Conservation (phyloP, 1,140 invertebrate genomes). For the Trichonephila inaurata region DNA sequence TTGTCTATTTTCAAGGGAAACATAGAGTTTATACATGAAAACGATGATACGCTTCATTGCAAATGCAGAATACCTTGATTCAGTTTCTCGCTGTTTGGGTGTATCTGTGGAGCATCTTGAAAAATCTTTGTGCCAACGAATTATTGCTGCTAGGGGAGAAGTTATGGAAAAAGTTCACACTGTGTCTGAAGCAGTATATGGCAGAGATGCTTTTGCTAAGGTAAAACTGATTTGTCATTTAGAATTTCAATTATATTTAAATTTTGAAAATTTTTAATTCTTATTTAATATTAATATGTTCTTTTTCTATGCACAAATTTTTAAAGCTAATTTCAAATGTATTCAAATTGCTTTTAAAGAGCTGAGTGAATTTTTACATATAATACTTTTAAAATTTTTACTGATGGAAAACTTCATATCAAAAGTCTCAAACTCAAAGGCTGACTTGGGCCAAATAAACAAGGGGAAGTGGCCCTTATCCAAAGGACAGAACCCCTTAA, state of each 20-base stretch:
- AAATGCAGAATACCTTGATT: slow-evolving; percentile 84
- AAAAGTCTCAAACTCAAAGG: no score
- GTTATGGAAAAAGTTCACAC: slow-evolving; percentile 96
- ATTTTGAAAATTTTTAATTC: no score
- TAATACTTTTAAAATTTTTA: no score
- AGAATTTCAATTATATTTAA: not conserved
- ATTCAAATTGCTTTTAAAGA: no score
- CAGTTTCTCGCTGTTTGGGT: slow-evolving; percentile 86
- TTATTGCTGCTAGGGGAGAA: slow-evolving; percentile 96
- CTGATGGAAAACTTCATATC: no score
- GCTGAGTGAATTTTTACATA: no score
- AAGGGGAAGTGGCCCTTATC: no score
- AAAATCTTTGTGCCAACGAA: slow-evolving; percentile 89
- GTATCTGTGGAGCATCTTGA: slow-evolving; percentile 88
- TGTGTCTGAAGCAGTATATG: slow-evolving; percentile 90
- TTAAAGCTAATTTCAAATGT: no score
- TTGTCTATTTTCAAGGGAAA: slow-evolving; percentile 57
- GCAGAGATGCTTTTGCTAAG: slow-evolving; percentile 96
- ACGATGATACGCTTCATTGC: slow-evolving; percentile 83
- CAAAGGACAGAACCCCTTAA: no score
- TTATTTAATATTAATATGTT: no score
- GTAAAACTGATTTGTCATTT: slow-evolving; percentile 80
- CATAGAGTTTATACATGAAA: slow-evolving; percentile 65
- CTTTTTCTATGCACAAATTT: no score
- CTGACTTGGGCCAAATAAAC: no score